Evolutionary conservation across 2,113 vertebrate species (phyloP).

Genomic region (Pogonocichla stellata): DNA sequence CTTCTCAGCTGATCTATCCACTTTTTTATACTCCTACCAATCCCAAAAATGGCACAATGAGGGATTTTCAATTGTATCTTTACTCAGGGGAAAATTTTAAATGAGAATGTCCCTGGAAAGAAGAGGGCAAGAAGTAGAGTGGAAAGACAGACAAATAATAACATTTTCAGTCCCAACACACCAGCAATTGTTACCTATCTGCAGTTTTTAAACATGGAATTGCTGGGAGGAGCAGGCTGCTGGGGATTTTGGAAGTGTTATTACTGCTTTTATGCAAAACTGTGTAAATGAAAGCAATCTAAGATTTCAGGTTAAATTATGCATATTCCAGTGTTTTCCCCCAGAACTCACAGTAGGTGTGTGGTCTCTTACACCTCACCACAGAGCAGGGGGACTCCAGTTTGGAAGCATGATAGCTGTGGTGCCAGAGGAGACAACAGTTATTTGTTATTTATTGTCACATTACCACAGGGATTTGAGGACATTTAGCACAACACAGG

Average conservation of each 20-base stretch:
- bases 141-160: not conserved
- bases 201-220: not conserved
- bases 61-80: not conserved
- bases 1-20: not conserved
- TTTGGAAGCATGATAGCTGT: not conserved
- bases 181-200: not conserved
- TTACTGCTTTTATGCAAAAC: not conserved
- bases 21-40: not conserved
- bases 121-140: not conserved
- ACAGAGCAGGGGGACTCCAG: not conserved
- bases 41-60: not conserved
- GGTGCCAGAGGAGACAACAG: constrained; percentile 33
- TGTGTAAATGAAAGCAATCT: not conserved
- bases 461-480: constrained; percentile 43
- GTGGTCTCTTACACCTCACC: not conserved
- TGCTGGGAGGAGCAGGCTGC: not conserved
- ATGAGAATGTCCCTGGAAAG: not conserved
- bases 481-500: constrained; percentile 46
- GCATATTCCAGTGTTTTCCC: not conserved
- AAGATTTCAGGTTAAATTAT: not conserved
- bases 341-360: not conserved
- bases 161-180: not conserved
- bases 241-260: not conserved
- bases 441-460: constrained; percentile 58
- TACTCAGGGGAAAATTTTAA: not conserved